A percentile compares a stretch with the other conserved stretches of the same genome.
Evolutionary conservation across 2,113 vertebrate species (phyloP).

Genomic region (Ahaetulla prasina): DNA sequence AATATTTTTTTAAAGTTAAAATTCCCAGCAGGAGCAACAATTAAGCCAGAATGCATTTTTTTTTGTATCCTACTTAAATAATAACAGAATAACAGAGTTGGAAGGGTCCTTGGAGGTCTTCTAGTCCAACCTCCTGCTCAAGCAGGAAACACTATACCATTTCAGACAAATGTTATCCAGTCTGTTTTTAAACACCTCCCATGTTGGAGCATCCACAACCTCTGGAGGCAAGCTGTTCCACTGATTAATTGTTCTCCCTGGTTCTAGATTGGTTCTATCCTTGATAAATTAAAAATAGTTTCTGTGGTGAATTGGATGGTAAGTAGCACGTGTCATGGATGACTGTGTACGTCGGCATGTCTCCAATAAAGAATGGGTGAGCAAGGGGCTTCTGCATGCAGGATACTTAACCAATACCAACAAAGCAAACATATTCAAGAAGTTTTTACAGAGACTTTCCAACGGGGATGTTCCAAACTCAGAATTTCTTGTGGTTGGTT

Average conservation of each 20-base stretch:
- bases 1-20: background rate
- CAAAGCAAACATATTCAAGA: background rate
- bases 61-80: background rate
- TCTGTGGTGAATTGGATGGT: background rate
- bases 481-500: background rate
- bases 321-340: background rate
- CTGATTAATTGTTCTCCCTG: background rate
- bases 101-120: background rate
- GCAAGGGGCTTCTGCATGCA: background rate
- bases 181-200: background rate
- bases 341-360: background rate
- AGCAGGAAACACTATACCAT: background rate
- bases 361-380: background rate
- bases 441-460: background rate
- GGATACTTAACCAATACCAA: background rate
- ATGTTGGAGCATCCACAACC: background rate
- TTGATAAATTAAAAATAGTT: background rate
- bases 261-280: background rate
- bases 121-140: background rate
- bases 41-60: background rate
- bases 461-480: background rate
- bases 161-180: background rate
- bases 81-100: background rate
- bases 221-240: background rate
- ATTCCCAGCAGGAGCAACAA: background rate